Conservation (phyloP, 2,113 vertebrate species). For the Tragelaphus buxtoni region DNA sequence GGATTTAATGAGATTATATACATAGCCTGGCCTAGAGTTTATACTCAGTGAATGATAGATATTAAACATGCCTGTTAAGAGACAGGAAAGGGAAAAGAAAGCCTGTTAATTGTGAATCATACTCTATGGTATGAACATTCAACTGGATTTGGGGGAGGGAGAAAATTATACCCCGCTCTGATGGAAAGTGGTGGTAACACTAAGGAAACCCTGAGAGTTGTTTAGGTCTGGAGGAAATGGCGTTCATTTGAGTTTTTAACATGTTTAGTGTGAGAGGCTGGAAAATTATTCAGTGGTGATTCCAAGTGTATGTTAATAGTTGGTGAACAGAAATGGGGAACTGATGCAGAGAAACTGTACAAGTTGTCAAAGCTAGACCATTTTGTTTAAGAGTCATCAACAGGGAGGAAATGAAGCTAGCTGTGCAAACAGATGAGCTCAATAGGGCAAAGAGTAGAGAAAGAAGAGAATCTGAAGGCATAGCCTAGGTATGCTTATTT, state of each 20-base stretch:
- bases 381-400: conserved; percentile 15
- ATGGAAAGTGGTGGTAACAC: background rate
- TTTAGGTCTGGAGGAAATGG: background rate
- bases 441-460: background rate
- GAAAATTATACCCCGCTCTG: background rate
- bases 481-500: background rate
- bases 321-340: background rate
- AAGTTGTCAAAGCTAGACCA: conserved; percentile 14
- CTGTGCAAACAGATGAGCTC: background rate
- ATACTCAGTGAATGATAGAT: background rate
- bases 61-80: background rate
- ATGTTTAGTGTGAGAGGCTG: background rate
- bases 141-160: background rate
- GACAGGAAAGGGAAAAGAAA: background rate
- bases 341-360: background rate
- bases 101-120: background rate
- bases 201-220: background rate
- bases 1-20: conserved; percentile 32
- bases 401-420: conserved; percentile 22
- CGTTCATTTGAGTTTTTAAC: background rate
- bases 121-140: background rate
- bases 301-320: background rate
- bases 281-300: background rate
- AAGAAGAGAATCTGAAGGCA: background rate
- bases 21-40: background rate